Conservation (phyloP, 2,888 invertebrate genomes). For the Epinotia demarniana region DNA sequence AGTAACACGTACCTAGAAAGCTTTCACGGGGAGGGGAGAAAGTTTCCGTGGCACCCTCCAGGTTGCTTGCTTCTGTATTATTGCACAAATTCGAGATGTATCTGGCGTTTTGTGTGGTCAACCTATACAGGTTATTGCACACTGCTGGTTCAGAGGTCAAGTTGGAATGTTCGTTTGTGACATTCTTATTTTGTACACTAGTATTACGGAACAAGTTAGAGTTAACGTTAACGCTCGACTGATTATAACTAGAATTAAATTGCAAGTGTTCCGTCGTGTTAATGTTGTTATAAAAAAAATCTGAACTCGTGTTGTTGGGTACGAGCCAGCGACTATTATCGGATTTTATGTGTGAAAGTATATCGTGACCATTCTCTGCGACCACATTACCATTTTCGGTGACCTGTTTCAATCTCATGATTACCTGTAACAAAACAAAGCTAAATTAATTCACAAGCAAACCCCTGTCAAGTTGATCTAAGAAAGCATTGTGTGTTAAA, state of each 20-base stretch:
- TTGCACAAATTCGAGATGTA: slow-evolving; percentile 54
- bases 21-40: slow-evolving; percentile 52
- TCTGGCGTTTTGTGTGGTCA: slow-evolving; percentile 64
- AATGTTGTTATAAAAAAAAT: slow-evolving; percentile 54
- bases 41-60: slow-evolving; percentile 59
- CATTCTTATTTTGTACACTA: slow-evolving; percentile 49
- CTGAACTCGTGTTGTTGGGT: slow-evolving; percentile 54
- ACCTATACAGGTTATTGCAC: slow-evolving; percentile 73
- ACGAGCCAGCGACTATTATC: slow-evolving; percentile 60
- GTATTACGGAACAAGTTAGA: slow-evolving; percentile 57
- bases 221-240: slow-evolving; percentile 57
- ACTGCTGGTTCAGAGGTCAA: slow-evolving; percentile 60
- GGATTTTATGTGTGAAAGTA: slow-evolving; percentile 56
- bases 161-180: slow-evolving; percentile 48
- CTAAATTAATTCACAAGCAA: slow-evolving; percentile 24
- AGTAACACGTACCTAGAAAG: slow-evolving; percentile 56
- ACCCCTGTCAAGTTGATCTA: slow-evolving; percentile 8
- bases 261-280: slow-evolving; percentile 54
- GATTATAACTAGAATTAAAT: slow-evolving; percentile 60
- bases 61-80: slow-evolving; percentile 57
- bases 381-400: slow-evolving; percentile 73
- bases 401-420: slow-evolving; percentile 71
- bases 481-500: slow-evolving; percentile 24
- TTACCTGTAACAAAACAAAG: slow-evolving; percentile 66
- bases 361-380: slow-evolving; percentile 56